Percentiles rank a stretch among this genome's conserved stretches.
Evolutionary conservation across 2,888 invertebrate species (phyloP).

Genomic region (Cephus pulcher): DNA sequence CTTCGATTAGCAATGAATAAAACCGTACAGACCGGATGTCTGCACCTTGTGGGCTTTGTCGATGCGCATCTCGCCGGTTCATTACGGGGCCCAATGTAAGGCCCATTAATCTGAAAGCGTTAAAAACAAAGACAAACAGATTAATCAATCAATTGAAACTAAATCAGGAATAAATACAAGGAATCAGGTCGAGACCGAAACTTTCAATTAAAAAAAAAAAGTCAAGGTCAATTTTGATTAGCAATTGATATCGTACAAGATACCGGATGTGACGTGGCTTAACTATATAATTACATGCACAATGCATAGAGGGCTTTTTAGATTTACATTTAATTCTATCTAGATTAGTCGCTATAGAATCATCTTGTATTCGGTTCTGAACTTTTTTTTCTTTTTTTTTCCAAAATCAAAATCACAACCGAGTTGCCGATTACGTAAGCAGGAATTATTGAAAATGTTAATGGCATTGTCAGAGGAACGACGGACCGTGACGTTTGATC

Average conservation of each 20-base stretch:
- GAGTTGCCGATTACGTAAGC: slow-evolving; percentile 29
- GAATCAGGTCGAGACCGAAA: not conserved
- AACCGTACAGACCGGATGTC: slow-evolving; percentile 6
- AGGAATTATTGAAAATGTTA: slow-evolving; percentile 46
- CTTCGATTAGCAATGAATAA: slow-evolving; percentile 25
- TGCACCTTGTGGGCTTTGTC: not conserved
- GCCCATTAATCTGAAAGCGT: not conserved
- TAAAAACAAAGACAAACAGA: not conserved
- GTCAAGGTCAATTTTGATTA: not conserved
- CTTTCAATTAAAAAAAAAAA: not conserved
- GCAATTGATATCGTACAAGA: not conserved
- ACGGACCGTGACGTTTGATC: slow-evolving; percentile 37
- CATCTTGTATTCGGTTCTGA: not conserved
- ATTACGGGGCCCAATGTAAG: not conserved
- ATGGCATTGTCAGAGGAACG: slow-evolving; percentile 26
- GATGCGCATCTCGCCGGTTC: not conserved
- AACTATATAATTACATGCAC: not conserved
- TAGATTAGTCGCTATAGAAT: not conserved
- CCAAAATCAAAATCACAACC: not conserved
- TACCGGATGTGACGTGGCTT: not conserved
- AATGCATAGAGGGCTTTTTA: no score
- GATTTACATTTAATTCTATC: not conserved
- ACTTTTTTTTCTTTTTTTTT: not conserved
- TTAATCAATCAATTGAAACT: not conserved
- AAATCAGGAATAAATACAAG: not conserved